A percentile compares a stretch with the other conserved stretches of the same genome.
Conservation (phyloP, 2,888 invertebrate genomes). For the Dolichopus griseipennis region DNA sequence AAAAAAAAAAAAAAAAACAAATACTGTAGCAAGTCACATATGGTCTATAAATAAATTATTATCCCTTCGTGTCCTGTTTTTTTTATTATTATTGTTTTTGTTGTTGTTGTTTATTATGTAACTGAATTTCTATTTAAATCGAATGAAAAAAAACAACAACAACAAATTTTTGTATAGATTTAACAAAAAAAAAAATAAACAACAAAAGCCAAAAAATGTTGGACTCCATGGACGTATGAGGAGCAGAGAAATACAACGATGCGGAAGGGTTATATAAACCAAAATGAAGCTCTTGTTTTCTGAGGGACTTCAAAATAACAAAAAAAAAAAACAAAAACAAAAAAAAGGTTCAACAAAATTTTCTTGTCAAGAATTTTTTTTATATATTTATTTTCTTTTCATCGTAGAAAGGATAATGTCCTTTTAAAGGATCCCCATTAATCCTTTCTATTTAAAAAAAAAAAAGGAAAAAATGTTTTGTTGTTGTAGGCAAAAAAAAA, state of each 20-base stretch:
- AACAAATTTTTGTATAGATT: no score
- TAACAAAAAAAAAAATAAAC: no score
- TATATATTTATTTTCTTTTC: not conserved
- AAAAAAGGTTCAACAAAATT: no score
- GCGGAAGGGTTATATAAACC: no score
- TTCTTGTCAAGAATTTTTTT: not conserved
- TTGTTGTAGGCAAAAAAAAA: not conserved
- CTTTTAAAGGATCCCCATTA: not conserved
- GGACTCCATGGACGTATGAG: no score
- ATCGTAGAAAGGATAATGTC: not conserved
- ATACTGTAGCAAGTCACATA: not conserved
- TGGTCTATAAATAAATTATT: slow-evolving; percentile 3
- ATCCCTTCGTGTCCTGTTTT: not conserved
- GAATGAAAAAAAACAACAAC: no score
- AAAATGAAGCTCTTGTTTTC: no score
- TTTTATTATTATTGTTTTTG: not conserved
- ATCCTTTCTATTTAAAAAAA: not conserved
- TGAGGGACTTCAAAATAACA: no score
- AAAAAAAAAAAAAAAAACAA: not conserved
- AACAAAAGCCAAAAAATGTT: no score
- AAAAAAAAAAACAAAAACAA: no score
- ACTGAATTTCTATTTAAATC: no score
- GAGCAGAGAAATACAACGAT: no score
- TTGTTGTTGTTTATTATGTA: not conserved
- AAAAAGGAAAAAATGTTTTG: not conserved